Evolutionary conservation across 1,140 invertebrate species (phyloP).

Genomic region (Hylaeus anthracinus): DNA sequence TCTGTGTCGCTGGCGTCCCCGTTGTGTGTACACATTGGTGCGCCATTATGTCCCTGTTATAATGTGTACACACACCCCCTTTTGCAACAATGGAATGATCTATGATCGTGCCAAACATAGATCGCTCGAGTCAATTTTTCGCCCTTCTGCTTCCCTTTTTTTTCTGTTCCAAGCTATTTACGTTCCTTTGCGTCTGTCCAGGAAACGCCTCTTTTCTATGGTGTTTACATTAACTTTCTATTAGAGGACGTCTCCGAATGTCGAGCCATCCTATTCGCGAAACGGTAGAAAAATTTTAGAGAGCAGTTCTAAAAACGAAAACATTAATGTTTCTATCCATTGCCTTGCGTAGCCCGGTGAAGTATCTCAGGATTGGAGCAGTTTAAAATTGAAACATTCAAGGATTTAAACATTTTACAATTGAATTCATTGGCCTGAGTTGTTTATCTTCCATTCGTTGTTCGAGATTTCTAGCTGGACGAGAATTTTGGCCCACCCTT

Average conservation of each 20-base stretch:
- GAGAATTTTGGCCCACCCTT: too few species aligned
- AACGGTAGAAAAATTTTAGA: too few species aligned
- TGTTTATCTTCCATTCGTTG: too few species aligned
- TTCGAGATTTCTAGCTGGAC: too few species aligned
- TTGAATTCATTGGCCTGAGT: too few species aligned
- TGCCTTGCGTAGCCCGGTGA: too few species aligned
- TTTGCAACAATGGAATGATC: conserved; percentile 72
- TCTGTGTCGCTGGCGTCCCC: conserved; percentile 66
- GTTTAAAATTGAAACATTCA: too few species aligned
- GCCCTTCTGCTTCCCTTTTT: conserved; percentile 17
- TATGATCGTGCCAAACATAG: conserved; percentile 54
- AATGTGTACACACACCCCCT: conserved; percentile 73
- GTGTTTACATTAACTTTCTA: neutral
- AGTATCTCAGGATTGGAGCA: too few species aligned
- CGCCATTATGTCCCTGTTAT: conserved; percentile 68
- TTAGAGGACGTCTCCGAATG: neutral
- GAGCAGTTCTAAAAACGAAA: too few species aligned
- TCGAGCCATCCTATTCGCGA: too few species aligned
- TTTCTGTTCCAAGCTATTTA: neutral
- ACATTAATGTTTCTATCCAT: too few species aligned
- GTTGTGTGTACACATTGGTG: conserved; percentile 70
- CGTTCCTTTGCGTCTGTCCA: neutral
- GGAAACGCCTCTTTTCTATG: neutral
- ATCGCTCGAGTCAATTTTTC: conserved; percentile 38
- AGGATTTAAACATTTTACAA: too few species aligned